phyloP scores from a whole-genome alignment of 92 coral and sea anemone genomes.

The Palythoa grandis region DNA sequence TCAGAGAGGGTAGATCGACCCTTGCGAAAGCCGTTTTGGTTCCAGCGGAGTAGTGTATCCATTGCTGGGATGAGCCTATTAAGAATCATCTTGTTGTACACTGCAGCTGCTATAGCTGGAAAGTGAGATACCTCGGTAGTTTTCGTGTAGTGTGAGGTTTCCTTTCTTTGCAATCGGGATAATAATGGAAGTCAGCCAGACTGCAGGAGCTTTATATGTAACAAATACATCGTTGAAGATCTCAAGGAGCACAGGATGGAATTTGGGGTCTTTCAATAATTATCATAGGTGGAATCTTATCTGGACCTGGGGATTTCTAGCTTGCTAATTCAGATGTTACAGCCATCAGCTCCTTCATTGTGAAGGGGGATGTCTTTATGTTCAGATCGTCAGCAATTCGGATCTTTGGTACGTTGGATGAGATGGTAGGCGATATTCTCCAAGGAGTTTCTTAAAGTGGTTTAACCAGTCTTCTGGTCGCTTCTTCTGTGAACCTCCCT shows the following conservation, averaged over 20 bases:
- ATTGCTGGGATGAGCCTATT: background rate
- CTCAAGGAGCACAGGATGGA: conserved; percentile 10
- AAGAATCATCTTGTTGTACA: background rate
- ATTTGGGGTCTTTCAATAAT: background rate
- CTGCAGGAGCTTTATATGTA: background rate
- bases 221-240: conserved; percentile 8
- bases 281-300: conserved; percentile 31
- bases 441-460: conserved; percentile 30
- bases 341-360: background rate
- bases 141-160: background rate
- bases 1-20: background rate
- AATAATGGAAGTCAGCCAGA: background rate
- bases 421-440: background rate
- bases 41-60: background rate
- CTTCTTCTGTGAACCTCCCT: conserved; percentile 16
- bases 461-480: conserved; percentile 12
- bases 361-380: conserved; percentile 16
- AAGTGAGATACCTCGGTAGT: conserved; percentile 20
- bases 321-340: conserved; percentile 12
- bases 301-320: conserved; percentile 35
- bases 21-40: background rate
- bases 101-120: conserved; percentile 2
- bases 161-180: conserved; percentile 34
- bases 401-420: background rate
- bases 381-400: background rate